These are phyloP conservation scores for Cepaea nemoralis DNA, from an alignment of 1,140 invertebrate species.

Conservation along the genomic window DNA sequence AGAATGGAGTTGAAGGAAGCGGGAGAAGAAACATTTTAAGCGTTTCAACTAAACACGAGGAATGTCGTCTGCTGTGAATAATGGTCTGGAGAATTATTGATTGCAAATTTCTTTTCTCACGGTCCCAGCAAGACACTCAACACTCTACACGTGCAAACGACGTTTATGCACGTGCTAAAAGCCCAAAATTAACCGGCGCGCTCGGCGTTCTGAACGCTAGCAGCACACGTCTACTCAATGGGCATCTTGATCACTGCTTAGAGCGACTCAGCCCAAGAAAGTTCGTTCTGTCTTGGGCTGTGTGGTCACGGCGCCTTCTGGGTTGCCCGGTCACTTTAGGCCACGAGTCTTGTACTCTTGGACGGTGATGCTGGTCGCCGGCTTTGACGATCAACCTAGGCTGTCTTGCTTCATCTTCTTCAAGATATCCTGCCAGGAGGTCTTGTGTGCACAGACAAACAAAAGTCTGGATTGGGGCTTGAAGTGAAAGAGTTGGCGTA, in stretches of 20 bases:
- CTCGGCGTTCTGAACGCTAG: not conserved
- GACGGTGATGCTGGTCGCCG: too few relatives aligned
- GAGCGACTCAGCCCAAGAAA: not conserved
- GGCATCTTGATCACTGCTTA: not conserved
- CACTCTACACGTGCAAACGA: not conserved
- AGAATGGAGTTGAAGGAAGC: too few relatives aligned
- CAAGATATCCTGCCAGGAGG: too few relatives aligned
- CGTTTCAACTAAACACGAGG: too few relatives aligned
- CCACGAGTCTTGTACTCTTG: not conserved
- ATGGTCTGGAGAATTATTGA: not conserved
- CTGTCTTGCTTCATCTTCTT: too few relatives aligned
- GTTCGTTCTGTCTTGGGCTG: not conserved
- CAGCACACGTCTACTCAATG: not conserved
- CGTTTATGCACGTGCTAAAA: slow-evolving; percentile 19
- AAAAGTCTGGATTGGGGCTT: too few relatives aligned
- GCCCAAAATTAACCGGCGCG: slow-evolving; percentile 26
- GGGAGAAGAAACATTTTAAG: too few relatives aligned
- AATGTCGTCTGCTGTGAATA: not conserved
- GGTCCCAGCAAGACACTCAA: not conserved
- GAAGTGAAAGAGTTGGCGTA: too few relatives aligned
- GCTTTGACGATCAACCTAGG: too few relatives aligned
- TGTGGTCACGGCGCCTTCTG: not conserved
- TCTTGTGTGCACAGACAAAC: too few relatives aligned
- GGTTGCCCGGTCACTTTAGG: not conserved
- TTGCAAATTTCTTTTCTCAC: slow-evolving; percentile 16